These are phyloP conservation scores for Orycteropus afer DNA, from an alignment of 2,113 vertebrate genomes.

Conservation along the genomic window DNA sequence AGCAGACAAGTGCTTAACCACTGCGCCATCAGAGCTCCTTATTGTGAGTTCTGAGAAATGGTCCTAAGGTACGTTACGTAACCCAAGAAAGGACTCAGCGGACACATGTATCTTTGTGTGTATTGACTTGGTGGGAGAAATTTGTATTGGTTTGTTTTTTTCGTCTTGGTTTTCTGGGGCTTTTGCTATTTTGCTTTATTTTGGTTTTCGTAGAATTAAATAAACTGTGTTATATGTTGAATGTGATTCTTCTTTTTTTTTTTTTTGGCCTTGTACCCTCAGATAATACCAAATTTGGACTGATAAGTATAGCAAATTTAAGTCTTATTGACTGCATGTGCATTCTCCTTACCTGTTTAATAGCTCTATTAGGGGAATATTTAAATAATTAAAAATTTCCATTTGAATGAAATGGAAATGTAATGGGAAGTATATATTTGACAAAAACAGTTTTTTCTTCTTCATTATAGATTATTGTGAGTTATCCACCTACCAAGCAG, in stretches of 20 bases:
- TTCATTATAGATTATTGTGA: constrained; percentile 94
- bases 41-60: neutral
- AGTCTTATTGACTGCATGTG: neutral
- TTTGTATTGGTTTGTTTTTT: neutral
- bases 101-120: neutral
- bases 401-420: constrained; percentile 5
- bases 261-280: neutral
- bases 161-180: neutral
- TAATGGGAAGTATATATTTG: neutral
- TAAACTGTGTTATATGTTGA: neutral
- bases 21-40: neutral
- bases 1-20: neutral
- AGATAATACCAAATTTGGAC: neutral
- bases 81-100: neutral
- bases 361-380: neutral
- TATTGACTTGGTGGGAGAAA: neutral
- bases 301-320: neutral
- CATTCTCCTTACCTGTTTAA: neutral
- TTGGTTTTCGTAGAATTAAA: neutral
- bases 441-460: constrained; percentile 37
- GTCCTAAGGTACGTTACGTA: neutral
- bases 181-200: neutral
- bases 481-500: constrained; percentile 97
- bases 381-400: constrained; percentile 32
- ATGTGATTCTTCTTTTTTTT: neutral